These are phyloP conservation scores for Ceyx cyanopectus DNA, from an alignment of 2,113 vertebrate species.

Conservation along the genomic window DNA sequence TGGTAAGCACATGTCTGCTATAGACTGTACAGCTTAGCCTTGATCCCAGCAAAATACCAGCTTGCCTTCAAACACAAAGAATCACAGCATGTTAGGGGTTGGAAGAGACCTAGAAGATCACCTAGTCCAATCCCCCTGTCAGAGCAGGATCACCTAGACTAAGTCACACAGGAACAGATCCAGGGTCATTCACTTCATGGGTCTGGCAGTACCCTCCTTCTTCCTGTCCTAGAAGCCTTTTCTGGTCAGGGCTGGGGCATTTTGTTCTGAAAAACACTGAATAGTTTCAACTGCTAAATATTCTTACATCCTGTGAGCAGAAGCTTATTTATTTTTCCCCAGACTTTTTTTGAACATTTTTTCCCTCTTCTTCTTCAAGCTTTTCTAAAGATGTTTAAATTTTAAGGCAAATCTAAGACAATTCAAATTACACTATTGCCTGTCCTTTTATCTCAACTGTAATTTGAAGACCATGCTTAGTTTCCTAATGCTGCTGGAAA, in stretches of 20 bases:
- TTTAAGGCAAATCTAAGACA: background rate
- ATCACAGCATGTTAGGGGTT: too few relatives aligned
- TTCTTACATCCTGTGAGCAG: background rate
- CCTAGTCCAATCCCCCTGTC: too few relatives aligned
- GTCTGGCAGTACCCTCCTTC: background rate
- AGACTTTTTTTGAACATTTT: background rate
- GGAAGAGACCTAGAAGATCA: too few relatives aligned
- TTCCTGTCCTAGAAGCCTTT: background rate
- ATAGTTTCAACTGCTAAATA: background rate
- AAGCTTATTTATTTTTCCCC: background rate
- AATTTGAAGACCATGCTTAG: background rate
- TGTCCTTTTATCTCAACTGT: background rate
- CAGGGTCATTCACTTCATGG: background rate
- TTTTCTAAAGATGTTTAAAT: background rate
- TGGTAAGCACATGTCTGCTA: rapidly evolving
- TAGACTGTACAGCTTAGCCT: background rate
- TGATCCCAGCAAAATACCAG: background rate
- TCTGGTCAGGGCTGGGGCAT: background rate
- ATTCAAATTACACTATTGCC: background rate
- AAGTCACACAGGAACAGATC: too few relatives aligned
- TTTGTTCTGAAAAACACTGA: background rate
- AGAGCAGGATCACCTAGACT: too few relatives aligned
- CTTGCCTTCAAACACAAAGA: background rate
- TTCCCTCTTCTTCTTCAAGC: background rate
- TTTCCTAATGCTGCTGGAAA: background rate